A percentile compares a stretch with the other conserved stretches of the same genome.
Conservation (phyloP, 2,888 invertebrate genomes). For the Eupithecia subfuscata region DNA sequence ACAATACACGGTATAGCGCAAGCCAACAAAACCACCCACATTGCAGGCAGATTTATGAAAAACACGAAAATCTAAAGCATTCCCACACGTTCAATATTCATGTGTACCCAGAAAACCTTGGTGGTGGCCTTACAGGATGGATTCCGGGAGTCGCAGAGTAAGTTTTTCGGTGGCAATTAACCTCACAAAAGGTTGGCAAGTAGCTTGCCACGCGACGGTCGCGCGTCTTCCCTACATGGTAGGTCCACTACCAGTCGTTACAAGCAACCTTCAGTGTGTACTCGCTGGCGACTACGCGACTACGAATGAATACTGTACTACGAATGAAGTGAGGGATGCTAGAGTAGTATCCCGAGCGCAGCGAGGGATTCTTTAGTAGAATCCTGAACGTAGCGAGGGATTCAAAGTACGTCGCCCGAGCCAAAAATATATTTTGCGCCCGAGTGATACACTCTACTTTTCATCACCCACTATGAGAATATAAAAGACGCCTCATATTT, state of each 20-base stretch:
- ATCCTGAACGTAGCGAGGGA: too few relatives aligned
- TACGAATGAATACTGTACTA: too few relatives aligned
- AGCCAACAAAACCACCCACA: slow-evolving; percentile 61
- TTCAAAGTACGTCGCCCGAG: too few relatives aligned
- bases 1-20: neutral
- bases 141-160: slow-evolving; percentile 63
- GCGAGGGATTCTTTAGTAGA: too few relatives aligned
- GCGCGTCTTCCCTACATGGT: slow-evolving; percentile 69
- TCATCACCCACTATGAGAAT: too few relatives aligned
- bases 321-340: too few relatives aligned
- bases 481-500: too few relatives aligned
- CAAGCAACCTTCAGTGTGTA: neutral
- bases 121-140: slow-evolving; percentile 68
- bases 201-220: slow-evolving; percentile 72
- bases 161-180: slow-evolving; percentile 75
- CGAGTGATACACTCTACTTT: too few relatives aligned
- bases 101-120: slow-evolving; percentile 70
- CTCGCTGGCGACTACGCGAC: neutral
- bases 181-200: slow-evolving; percentile 66
- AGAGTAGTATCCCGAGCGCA: too few relatives aligned
- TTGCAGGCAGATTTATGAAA: slow-evolving; percentile 46
- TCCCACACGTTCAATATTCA: slow-evolving; percentile 71
- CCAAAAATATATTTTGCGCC: too few relatives aligned
- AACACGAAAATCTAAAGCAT: slow-evolving; percentile 66
- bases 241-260: neutral